These are phyloP conservation scores for Polypterus senegalus DNA, from an alignment of 2,113 vertebrate genomes.

Conservation along the genomic window DNA sequence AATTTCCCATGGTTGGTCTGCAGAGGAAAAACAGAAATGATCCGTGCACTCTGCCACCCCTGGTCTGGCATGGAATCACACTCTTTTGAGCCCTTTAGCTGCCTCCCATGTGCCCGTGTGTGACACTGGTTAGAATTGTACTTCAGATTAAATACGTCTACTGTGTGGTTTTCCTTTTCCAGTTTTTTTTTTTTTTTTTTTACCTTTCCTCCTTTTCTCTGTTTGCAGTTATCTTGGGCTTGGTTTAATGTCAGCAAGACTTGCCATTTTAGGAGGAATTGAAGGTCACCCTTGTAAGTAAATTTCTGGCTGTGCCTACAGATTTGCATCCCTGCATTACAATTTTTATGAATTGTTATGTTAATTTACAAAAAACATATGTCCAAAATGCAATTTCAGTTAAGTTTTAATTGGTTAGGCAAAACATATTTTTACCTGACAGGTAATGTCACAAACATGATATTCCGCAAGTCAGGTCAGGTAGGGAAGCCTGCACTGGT, in stretches of 20 bases:
- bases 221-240: constrained; percentile 80
- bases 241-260: constrained; percentile 84
- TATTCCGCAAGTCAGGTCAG: no score
- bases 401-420: no score
- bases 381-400: no score
- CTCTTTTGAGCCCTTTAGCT: background rate
- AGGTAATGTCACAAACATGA: no score
- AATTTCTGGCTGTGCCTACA: background rate
- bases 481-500: no score
- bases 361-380: no score
- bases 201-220: background rate
- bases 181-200: background rate
- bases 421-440: no score
- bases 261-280: constrained; percentile 68
- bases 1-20: no score
- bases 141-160: background rate
- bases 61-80: background rate
- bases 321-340: no score
- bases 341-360: no score
- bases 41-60: background rate
- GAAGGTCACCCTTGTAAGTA: constrained; percentile 67
- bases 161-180: background rate
- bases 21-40: no score
- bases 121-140: background rate
- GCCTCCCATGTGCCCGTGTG: no score